Percentiles rank a stretch among this genome's conserved stretches.
These are phyloP conservation scores for Girardinus metallicus DNA, from an alignment of 2,797 vertebrate genomes.

Conservation along the genomic window DNA sequence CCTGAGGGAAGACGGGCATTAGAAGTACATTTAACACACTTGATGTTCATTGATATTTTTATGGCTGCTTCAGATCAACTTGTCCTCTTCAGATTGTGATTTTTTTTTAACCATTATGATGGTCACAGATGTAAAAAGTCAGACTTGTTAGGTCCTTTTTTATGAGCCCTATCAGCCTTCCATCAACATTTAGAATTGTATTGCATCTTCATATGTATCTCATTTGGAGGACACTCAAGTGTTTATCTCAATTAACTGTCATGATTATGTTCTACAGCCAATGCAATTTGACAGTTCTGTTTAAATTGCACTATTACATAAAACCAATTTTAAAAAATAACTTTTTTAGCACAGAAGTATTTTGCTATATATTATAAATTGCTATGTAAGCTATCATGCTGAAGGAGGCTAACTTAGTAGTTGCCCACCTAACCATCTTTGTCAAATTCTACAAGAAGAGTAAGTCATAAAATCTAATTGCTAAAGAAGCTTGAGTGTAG, in stretches of 20 bases:
- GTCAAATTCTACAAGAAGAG: not conserved
- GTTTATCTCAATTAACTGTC: not conserved
- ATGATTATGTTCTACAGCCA: not conserved
- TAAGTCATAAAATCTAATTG: not conserved
- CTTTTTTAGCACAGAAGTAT: not conserved
- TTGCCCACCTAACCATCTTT: not conserved
- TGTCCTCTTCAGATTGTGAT: not conserved
- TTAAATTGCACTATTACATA: not conserved
- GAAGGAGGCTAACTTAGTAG: not conserved
- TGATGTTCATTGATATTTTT: not conserved
- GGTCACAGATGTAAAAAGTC: not conserved
- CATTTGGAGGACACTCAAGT: not conserved
- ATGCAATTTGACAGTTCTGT: not conserved
- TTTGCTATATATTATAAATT: not conserved
- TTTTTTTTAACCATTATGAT: not conserved
- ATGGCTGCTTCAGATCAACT: not conserved
- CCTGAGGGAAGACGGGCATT: conserved; percentile 61
- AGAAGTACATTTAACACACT: conserved; percentile 48
- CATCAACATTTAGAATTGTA: not conserved
- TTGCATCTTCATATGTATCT: not conserved
- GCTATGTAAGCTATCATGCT: not conserved
- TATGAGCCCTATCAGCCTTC: not conserved
- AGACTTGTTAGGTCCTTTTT: not conserved
- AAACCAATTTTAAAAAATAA: not conserved
- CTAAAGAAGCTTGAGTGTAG: not conserved